These are phyloP conservation scores for Loxodonta africana DNA, from an alignment of 2,113 vertebrate species.

Conservation along the genomic window DNA sequence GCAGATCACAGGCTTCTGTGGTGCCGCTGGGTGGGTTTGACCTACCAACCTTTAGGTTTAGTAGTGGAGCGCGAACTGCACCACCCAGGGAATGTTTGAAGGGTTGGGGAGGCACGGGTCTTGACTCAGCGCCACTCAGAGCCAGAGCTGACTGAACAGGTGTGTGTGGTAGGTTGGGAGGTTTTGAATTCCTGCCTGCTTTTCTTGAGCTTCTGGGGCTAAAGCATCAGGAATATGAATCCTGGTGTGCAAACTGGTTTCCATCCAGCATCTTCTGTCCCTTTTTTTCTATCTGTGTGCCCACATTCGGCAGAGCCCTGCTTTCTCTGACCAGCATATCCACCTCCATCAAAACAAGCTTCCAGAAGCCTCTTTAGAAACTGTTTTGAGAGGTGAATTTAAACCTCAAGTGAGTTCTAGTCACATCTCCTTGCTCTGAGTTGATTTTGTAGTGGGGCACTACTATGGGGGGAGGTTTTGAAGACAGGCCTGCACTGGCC, in stretches of 20 bases:
- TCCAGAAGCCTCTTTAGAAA: background rate
- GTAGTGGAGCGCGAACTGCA: background rate
- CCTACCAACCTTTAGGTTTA: background rate
- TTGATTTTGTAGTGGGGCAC: background rate
- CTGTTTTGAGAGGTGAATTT: background rate
- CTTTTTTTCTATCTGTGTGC: background rate
- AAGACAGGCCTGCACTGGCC: background rate
- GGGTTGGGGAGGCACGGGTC: background rate
- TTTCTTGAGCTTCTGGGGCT: background rate
- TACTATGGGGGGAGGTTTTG: background rate
- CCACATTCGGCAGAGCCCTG: background rate
- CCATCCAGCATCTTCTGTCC: background rate
- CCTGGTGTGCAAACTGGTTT: background rate
- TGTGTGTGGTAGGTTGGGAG: background rate
- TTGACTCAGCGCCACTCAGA: background rate
- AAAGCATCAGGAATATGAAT: background rate
- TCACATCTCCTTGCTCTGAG: background rate
- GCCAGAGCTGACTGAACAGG: background rate
- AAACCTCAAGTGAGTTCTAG: background rate
- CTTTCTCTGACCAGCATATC: background rate
- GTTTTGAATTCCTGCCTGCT: background rate
- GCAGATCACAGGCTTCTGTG: background rate
- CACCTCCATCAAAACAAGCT: background rate
- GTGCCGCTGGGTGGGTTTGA: background rate
- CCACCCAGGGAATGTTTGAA: background rate